Evolutionary conservation across 2,888 invertebrate genomes (phyloP).

Genomic region (Euclidia mi): DNA sequence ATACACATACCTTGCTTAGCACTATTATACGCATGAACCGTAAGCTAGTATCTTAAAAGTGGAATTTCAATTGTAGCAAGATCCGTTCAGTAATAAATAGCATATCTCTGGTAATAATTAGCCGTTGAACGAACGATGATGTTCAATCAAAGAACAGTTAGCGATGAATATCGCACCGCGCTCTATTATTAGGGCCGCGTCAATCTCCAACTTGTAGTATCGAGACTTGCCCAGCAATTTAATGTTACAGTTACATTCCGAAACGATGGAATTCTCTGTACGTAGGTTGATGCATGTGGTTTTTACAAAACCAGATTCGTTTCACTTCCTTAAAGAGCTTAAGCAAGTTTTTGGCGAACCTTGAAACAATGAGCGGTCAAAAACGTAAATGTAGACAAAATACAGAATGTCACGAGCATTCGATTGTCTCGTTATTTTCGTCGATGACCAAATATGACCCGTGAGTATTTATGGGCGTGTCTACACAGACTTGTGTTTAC

Average conservation of each 20-base stretch:
- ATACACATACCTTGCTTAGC: too few species aligned
- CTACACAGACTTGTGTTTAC: slow-evolving; percentile 55
- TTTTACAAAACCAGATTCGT: not conserved
- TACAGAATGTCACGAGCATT: slow-evolving; percentile 51
- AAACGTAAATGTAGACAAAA: slow-evolving; percentile 46
- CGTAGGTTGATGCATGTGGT: not conserved
- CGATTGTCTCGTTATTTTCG: slow-evolving; percentile 43
- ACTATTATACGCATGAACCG: not conserved
- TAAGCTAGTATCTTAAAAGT: not conserved
- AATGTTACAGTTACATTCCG: slow-evolving; percentile 74
- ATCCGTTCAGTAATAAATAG: slow-evolving; percentile 60
- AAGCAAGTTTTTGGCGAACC: slow-evolving; percentile 15
- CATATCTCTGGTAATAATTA: slow-evolving; percentile 77
- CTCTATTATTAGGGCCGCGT: slow-evolving; percentile 79
- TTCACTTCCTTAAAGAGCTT: slow-evolving; percentile 23
- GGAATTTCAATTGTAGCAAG: slow-evolving; percentile 30
- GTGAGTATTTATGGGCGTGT: slow-evolving; percentile 30
- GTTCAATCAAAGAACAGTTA: slow-evolving; percentile 83
- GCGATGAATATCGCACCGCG: slow-evolving; percentile 78
- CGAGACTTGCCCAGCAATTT: slow-evolving; percentile 68
- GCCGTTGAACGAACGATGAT: slow-evolving; percentile 65
- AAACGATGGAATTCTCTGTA: slow-evolving; percentile 50
- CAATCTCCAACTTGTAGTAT: slow-evolving; percentile 63
- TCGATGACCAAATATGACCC: slow-evolving; percentile 50
- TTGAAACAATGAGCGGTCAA: slow-evolving; percentile 22